Conservation (phyloP, 1,140 invertebrate genomes). For the Philopotamus ludificatus region DNA sequence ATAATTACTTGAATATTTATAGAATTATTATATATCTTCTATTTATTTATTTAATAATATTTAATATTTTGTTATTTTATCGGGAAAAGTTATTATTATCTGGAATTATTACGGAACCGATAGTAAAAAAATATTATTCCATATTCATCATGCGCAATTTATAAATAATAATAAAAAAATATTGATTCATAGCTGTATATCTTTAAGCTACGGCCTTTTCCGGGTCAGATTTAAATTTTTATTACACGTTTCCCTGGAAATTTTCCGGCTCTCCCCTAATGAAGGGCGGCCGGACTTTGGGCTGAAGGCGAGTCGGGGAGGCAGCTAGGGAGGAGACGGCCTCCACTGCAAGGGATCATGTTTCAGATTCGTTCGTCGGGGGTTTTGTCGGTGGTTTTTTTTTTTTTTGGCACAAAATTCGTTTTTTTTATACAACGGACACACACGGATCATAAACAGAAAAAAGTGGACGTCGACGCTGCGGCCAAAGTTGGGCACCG, state of each 20-base stretch:
- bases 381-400: slow-evolving; percentile 23
- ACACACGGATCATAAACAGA: neutral
- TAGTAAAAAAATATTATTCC: too few species aligned
- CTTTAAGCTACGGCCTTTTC: slow-evolving; percentile 13
- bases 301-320: neutral
- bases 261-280: slow-evolving; percentile 38
- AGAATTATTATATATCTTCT: neutral
- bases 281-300: slow-evolving; percentile 24
- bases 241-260: slow-evolving; percentile 21
- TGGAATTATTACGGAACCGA: too few species aligned
- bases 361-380: slow-evolving; percentile 10
- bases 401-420: slow-evolving; percentile 14
- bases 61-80: too few species aligned
- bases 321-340: neutral
- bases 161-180: too few species aligned
- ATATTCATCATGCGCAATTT: too few species aligned
- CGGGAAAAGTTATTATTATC: too few species aligned
- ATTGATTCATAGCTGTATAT: too few species aligned
- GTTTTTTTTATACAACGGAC: slow-evolving; percentile 17
- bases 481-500: neutral
- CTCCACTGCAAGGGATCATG: slow-evolving; percentile 22
- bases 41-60: neutral
- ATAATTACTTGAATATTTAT: too few species aligned
- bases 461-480: neutral
- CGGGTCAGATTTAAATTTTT: slow-evolving; percentile 21